These are phyloP conservation scores for Arenaria interpres DNA, from an alignment of 2,113 vertebrate species.

Conservation along the genomic window DNA sequence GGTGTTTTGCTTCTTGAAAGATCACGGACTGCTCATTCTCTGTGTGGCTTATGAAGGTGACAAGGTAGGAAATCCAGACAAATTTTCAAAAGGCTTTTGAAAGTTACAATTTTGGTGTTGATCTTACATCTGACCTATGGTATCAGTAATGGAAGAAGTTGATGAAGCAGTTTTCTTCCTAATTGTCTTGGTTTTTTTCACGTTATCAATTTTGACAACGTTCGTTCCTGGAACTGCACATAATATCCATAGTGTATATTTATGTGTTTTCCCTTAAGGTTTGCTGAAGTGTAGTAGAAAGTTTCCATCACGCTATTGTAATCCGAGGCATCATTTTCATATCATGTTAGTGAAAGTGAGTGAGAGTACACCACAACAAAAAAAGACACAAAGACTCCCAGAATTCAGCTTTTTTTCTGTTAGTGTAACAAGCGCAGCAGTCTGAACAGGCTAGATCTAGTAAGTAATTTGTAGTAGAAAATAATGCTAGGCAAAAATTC, in stretches of 20 bases:
- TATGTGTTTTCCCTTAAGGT: slow-evolving; percentile 60
- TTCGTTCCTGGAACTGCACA: slow-evolving; percentile 40
- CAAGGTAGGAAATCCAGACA: slow-evolving; percentile 11
- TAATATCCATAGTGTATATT: neutral
- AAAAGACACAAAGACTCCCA: neutral
- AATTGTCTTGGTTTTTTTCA: neutral
- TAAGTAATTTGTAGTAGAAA: slow-evolving; percentile 21
- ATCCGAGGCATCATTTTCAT: slow-evolving; percentile 46
- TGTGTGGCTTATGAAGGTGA: neutral
- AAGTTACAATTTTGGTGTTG: slow-evolving; percentile 29
- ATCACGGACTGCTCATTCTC: neutral
- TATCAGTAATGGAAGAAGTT: slow-evolving; percentile 32
- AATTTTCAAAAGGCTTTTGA: neutral
- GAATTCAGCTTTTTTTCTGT: slow-evolving; percentile 24
- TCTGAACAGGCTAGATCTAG: neutral
- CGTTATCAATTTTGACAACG: slow-evolving; percentile 34
- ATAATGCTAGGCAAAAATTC: slow-evolving; percentile 37
- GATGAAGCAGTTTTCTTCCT: slow-evolving; percentile 52
- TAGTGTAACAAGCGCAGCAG: neutral
- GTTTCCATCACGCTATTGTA: slow-evolving; percentile 42
- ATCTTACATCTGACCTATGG: neutral
- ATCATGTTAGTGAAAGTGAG: slow-evolving; percentile 62
- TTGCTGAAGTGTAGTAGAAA: slow-evolving; percentile 41
- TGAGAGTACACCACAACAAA: slow-evolving; percentile 4
- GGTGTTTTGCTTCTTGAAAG: neutral